phyloP scores from a whole-genome alignment of 2,113 vertebrate species.

The Ailurus styani region DNA sequence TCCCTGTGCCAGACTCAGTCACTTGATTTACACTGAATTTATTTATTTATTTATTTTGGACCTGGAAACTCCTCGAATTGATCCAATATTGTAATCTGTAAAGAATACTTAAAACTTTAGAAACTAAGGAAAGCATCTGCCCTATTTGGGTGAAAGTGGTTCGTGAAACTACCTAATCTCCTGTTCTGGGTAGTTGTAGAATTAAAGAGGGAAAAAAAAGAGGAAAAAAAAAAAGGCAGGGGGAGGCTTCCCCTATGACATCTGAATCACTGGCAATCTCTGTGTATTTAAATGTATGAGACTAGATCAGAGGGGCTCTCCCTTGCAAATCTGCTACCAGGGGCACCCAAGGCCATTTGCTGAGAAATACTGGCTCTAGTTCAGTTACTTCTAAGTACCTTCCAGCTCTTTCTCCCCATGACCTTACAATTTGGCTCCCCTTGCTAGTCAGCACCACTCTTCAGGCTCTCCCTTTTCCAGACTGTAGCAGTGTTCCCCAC shows the following conservation, averaged over 20 bases:
- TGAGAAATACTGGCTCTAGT: not conserved
- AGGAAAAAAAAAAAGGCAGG: too few relatives aligned
- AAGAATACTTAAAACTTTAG: not conserved
- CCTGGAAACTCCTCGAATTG: not conserved
- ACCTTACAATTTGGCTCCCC: constrained; percentile 30
- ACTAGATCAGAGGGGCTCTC: not conserved
- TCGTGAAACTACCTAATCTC: not conserved
- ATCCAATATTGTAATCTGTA: not conserved
- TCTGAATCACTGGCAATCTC: not conserved
- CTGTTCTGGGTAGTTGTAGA: not conserved
- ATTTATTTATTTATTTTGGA: too few relatives aligned
- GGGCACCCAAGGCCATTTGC: constrained; percentile 1
- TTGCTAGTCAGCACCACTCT: not conserved
- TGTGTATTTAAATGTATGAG: not conserved
- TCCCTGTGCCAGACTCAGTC: not conserved
- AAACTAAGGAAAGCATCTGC: not conserved
- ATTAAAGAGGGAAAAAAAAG: not conserved
- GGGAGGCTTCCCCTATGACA: not conserved
- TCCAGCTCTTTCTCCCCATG: constrained; percentile 26
- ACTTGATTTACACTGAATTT: not conserved
- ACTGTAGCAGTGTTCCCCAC: not conserved
- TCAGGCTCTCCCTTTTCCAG: constrained; percentile 22
- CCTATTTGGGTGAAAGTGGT: not conserved
- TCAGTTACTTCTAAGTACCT: not conserved
- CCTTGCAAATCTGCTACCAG: not conserved